These are phyloP conservation scores for Drosophila crucigera DNA, from an alignment of 2,888 invertebrate species.

Conservation along the genomic window DNA sequence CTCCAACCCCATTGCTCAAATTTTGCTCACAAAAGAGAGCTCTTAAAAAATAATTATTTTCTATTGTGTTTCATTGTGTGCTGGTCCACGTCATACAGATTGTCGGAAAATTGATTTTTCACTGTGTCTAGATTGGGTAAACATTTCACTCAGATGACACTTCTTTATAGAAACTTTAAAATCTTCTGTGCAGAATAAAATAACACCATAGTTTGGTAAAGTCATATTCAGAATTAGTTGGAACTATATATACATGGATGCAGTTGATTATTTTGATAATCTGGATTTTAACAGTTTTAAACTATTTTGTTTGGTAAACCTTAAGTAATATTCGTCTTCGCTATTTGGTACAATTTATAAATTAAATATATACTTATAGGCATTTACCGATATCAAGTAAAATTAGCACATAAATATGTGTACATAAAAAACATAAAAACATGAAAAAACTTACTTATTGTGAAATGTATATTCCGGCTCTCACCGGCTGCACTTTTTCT, in stretches of 20 bases:
- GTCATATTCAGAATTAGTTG: not conserved
- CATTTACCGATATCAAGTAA: not conserved
- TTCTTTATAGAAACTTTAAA: not conserved
- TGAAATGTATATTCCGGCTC: constrained; percentile 24
- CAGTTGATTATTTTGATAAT: not conserved
- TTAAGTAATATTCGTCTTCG: not conserved
- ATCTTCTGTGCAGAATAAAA: not conserved
- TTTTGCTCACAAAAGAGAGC: not conserved
- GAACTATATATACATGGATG: not conserved
- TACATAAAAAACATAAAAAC: not conserved
- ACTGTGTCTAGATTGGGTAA: not conserved
- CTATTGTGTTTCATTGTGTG: not conserved
- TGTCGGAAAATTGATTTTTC: not conserved
- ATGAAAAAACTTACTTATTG: constrained; percentile 42
- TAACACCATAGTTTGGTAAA: not conserved
- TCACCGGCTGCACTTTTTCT: constrained; percentile 16
- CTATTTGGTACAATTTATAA: not conserved
- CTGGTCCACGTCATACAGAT: no score
- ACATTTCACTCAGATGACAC: not conserved
- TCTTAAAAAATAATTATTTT: not conserved
- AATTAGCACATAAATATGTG: not conserved
- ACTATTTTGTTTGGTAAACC: not conserved
- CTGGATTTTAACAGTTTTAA: not conserved
- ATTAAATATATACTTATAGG: not conserved
- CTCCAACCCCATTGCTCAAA: not conserved